Evolutionary conservation across 2,113 vertebrate species (phyloP).

Genomic region (Equus quagga): DNA sequence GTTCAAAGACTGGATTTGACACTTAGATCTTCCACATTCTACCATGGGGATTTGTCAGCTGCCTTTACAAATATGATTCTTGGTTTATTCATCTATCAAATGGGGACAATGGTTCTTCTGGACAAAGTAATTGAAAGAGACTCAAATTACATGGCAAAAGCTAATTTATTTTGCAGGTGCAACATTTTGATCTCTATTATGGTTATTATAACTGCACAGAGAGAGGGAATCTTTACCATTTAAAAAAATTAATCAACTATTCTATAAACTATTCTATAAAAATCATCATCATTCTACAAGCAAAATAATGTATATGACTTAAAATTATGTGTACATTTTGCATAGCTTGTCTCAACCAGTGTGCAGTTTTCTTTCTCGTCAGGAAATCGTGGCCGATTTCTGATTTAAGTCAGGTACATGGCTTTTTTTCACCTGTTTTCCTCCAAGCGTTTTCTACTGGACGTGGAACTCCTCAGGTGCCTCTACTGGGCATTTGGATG

Average conservation of each 20-base stretch:
- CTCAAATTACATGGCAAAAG: not conserved
- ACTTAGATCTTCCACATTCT: not conserved
- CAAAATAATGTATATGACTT: not conserved
- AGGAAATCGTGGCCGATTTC: not conserved
- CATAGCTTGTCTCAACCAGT: not conserved
- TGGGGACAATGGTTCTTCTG: not conserved
- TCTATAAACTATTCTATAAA: not conserved
- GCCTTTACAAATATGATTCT: not conserved
- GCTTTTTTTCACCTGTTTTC: not conserved
- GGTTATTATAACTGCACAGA: not conserved
- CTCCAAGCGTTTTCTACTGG: not conserved
- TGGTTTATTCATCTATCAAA: not conserved
- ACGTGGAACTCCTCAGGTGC: not conserved
- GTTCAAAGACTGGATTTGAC: not conserved
- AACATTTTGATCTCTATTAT: not conserved
- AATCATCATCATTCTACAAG: not conserved
- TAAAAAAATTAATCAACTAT: not conserved
- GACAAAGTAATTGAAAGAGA: not conserved
- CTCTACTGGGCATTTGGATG: not conserved
- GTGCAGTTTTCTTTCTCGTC: not conserved
- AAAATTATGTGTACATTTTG: not conserved
- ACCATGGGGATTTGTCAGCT: not conserved
- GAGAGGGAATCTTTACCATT: not conserved
- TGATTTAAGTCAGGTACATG: fast-evolving
- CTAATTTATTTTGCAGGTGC: not conserved